A percentile compares a stretch with the other conserved stretches of the same genome.
phyloP scores from a whole-genome alignment of 2,888 invertebrate species.

The Dichetophora obliterata region DNA sequence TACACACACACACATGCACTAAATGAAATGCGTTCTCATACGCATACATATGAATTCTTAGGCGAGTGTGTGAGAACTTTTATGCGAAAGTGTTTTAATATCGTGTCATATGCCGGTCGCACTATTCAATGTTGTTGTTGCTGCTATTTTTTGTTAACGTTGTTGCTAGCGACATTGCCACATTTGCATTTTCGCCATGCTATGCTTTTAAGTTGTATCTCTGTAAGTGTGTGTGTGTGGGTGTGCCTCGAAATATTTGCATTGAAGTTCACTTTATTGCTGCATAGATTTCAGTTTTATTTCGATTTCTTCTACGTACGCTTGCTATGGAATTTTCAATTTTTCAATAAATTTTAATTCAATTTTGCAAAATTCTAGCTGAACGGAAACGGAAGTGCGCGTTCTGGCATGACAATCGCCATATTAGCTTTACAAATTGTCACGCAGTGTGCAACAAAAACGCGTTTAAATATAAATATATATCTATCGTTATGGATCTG shows the following conservation, averaged over 20 bases:
- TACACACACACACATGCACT: constrained; percentile 41
- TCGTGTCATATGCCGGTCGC: constrained; percentile 61
- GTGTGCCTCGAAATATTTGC: constrained; percentile 47
- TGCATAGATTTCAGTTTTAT: constrained; percentile 55
- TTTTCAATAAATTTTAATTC: constrained; percentile 64
- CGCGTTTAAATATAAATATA: constrained; percentile 12
- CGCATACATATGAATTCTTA: not conserved
- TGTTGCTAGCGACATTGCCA: constrained; percentile 63
- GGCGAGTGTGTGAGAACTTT: constrained; percentile 41
- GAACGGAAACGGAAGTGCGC: constrained; percentile 61
- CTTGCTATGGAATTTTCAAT: constrained; percentile 56
- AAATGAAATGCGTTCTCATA: not conserved
- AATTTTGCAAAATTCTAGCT: constrained; percentile 57
- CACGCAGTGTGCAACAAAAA: constrained; percentile 39
- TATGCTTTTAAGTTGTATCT: not conserved
- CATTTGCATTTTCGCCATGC: constrained; percentile 60
- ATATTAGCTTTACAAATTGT: constrained; percentile 51
- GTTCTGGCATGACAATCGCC: constrained; percentile 62
- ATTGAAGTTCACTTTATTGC: constrained; percentile 63
- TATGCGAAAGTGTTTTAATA: constrained; percentile 58
- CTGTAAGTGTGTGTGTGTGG: constrained; percentile 1
- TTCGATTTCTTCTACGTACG: not conserved
- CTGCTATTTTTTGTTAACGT: constrained; percentile 52
- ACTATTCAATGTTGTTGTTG: constrained; percentile 48
- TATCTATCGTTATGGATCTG: constrained; percentile 9